phyloP scores from a whole-genome alignment of 2,888 invertebrate species.

The Macrostomum cliftonense region DNA sequence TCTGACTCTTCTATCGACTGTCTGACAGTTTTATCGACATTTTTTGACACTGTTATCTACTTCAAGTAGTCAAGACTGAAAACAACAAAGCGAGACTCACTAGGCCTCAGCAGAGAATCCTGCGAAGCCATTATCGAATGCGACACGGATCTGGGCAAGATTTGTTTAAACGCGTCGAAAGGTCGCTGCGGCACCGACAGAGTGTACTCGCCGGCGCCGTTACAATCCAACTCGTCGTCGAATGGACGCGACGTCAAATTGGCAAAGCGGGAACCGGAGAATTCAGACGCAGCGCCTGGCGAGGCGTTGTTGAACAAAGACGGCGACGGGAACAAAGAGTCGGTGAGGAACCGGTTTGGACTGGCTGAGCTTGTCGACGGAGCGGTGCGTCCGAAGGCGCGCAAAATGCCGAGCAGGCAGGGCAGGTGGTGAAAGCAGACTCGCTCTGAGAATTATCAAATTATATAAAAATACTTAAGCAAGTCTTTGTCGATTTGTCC shows the following conservation, averaged over 20 bases:
- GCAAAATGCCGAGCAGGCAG: conserved; percentile 61
- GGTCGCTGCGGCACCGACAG: conserved; percentile 24
- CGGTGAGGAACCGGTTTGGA: conserved; percentile 52
- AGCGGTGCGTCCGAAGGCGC: conserved; percentile 69
- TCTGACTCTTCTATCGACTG: too few species aligned
- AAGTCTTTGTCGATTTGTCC: too few species aligned
- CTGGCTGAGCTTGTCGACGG: not conserved
- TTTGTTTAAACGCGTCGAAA: conserved; percentile 49
- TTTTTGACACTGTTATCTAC: too few species aligned
- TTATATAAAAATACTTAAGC: too few species aligned
- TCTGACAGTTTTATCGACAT: too few species aligned
- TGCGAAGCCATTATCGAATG: conserved; percentile 19
- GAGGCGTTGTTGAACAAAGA: conserved; percentile 38
- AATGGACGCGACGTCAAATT: too few species aligned
- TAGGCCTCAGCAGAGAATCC: conserved; percentile 16
- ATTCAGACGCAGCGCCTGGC: not conserved
- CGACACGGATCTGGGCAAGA: conserved; percentile 74
- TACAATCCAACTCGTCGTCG: conserved; percentile 31
- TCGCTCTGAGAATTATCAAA: conserved; percentile 46
- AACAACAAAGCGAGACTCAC: too few species aligned
- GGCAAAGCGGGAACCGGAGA: too few species aligned
- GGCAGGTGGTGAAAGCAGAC: conserved; percentile 57
- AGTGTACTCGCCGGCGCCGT: conserved; percentile 14
- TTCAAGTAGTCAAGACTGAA: too few species aligned
- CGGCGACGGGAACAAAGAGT: conserved; percentile 63